A percentile compares a stretch with the other conserved stretches of the same genome.
Conservation (phyloP, 1,140 invertebrate genomes). For the Micrasema longulum region DNA sequence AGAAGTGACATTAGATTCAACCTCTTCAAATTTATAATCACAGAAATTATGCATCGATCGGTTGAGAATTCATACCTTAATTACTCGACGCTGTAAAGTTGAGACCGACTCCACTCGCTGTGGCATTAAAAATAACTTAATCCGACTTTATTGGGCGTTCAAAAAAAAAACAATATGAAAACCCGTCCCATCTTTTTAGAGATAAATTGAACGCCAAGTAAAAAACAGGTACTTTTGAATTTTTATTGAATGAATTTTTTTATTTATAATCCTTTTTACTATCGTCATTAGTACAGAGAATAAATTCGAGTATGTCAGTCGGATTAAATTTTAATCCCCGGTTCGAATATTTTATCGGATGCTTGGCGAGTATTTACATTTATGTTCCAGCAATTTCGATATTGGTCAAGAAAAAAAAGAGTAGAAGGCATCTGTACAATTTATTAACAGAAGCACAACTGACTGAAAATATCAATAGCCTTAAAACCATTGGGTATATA, state of each 20-base stretch:
- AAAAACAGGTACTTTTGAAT: constrained; percentile 21
- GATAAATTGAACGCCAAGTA: constrained; percentile 21
- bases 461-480: too few relatives aligned
- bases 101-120: constrained; percentile 19
- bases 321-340: not conserved
- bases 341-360: not conserved
- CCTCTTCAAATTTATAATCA: constrained; percentile 26
- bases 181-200: constrained; percentile 21
- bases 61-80: constrained; percentile 24
- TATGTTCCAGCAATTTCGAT: too few relatives aligned
- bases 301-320: not conserved
- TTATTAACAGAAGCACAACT: too few relatives aligned
- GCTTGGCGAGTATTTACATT: not conserved
- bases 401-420: too few relatives aligned
- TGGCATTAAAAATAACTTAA: constrained; percentile 28
- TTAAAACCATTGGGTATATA: too few relatives aligned
- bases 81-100: constrained; percentile 28
- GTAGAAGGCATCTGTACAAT: too few relatives aligned
- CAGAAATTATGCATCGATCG: constrained; percentile 27
- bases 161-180: constrained; percentile 16
- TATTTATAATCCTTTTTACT: constrained; percentile 11
- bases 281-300: constrained; percentile 19
- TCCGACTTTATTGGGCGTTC: constrained; percentile 26
- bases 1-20: not conserved
- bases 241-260: not conserved